These are phyloP conservation scores for Pagrus major DNA, from an alignment of 2,113 vertebrate genomes.

Conservation along the genomic window DNA sequence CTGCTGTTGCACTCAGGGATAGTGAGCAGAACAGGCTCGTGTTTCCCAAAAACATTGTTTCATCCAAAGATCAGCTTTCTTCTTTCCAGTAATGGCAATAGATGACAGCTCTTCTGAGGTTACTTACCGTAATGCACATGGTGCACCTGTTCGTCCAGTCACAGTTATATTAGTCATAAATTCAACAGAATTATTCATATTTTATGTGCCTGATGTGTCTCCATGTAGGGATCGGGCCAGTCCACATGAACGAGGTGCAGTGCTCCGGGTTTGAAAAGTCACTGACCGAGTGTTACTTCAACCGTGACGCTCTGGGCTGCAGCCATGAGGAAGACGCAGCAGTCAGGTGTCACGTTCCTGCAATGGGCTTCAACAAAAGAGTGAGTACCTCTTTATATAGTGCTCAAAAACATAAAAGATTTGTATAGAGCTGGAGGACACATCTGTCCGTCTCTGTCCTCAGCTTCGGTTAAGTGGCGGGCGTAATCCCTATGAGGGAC, in stretches of 20 bases:
- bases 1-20: slow-evolving; percentile 17
- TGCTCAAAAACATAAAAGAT: background rate
- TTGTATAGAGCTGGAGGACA: background rate
- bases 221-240: slow-evolving; percentile 90
- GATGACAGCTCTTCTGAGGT: background rate
- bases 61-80: slow-evolving; percentile 16
- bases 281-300: slow-evolving; percentile 93
- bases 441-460: background rate
- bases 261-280: slow-evolving; percentile 95
- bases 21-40: background rate
- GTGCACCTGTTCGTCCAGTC: background rate
- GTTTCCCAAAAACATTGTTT: slow-evolving; percentile 4
- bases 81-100: slow-evolving; percentile 14
- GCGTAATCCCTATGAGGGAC: slow-evolving; percentile 91
- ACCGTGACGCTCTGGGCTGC: slow-evolving; percentile 87
- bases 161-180: background rate
- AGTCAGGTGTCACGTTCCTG: slow-evolving; percentile 91
- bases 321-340: slow-evolving; percentile 94
- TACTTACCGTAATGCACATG: background rate
- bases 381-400: slow-evolving; percentile 74
- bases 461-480: slow-evolving; percentile 93
- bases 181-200: background rate
- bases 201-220: slow-evolving; percentile 10
- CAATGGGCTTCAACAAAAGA: slow-evolving; percentile 95
- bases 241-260: slow-evolving; percentile 93